Percentiles rank a stretch among this genome's conserved stretches.
Conservation (phyloP, 2,797 vertebrate species). For the Lemur catta region DNA sequence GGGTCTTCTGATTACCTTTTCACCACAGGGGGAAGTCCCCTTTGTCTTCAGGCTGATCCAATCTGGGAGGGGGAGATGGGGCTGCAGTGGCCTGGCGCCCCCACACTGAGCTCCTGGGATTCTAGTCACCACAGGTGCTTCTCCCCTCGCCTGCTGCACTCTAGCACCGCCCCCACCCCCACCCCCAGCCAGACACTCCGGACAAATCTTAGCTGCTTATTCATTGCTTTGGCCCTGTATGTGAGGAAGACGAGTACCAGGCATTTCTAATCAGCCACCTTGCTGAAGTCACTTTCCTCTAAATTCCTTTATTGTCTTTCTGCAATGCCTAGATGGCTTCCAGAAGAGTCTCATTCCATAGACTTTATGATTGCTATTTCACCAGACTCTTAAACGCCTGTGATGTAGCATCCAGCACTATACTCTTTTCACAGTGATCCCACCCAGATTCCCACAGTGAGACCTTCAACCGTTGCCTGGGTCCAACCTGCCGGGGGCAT, state of each 20-base stretch:
- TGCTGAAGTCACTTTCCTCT: not conserved
- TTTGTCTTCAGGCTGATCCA: not conserved
- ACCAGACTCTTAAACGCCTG: not conserved
- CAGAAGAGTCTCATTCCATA: not conserved
- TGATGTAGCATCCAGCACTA: too few relatives aligned
- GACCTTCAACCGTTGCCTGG: rapidly evolving
- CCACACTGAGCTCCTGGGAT: not conserved
- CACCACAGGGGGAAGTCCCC: not conserved
- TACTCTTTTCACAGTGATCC: not conserved
- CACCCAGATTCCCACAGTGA: not conserved
- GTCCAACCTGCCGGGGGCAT: not conserved
- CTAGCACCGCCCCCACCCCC: too few relatives aligned
- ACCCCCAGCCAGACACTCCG: not conserved
- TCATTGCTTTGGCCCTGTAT: not conserved
- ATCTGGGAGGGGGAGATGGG: not conserved
- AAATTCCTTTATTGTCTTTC: not conserved
- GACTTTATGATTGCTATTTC: not conserved
- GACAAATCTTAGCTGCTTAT: not conserved
- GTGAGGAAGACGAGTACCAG: not conserved
- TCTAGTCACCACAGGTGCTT: not conserved
- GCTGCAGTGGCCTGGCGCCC: not conserved
- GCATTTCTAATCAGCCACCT: not conserved
- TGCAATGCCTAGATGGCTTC: not conserved
- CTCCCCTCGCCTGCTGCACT: not conserved
- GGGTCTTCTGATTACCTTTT: not conserved